A percentile compares a stretch with the other conserved stretches of the same genome.
These are phyloP conservation scores for Ianthella basta DNA, from an alignment of 37 sponge, comb jelly and placozoan species.

Conservation along the genomic window DNA sequence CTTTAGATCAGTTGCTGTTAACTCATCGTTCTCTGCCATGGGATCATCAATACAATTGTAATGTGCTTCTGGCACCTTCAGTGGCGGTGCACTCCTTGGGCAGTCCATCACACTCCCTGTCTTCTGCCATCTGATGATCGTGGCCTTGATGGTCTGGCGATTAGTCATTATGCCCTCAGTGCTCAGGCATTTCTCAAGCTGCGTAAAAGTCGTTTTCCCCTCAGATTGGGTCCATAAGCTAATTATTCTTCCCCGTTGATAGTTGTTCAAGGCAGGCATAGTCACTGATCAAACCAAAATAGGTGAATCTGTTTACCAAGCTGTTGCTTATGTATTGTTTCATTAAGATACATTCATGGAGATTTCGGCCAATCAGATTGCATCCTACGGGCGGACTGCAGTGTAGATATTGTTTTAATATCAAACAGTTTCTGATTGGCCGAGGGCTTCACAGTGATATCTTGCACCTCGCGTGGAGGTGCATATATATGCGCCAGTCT, in stretches of 20 bases:
- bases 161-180: not conserved
- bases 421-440: too few species aligned
- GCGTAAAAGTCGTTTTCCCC: not conserved
- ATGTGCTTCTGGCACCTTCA: not conserved
- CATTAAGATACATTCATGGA: too few species aligned
- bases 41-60: not conserved
- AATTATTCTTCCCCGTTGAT: not conserved
- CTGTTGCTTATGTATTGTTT: too few species aligned
- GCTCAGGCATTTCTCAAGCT: not conserved
- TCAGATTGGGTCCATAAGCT: not conserved
- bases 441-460: too few species aligned
- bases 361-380: too few species aligned
- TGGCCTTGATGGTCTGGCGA: slow-evolving; percentile 10
- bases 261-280: not conserved
- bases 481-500: too few species aligned
- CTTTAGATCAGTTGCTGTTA: slow-evolving; percentile 31
- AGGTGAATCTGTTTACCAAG: too few species aligned
- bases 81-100: not conserved
- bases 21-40: slow-evolving; percentile 26
- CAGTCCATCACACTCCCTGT: not conserved
- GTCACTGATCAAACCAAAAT: too few species aligned
- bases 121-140: not conserved
- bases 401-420: too few species aligned
- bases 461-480: too few species aligned
- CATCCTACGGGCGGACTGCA: too few species aligned